Percentiles rank a stretch among this genome's conserved stretches.
Evolutionary conservation across 2,113 vertebrate species (phyloP).

Genomic region (Propithecus coquereli): DNA sequence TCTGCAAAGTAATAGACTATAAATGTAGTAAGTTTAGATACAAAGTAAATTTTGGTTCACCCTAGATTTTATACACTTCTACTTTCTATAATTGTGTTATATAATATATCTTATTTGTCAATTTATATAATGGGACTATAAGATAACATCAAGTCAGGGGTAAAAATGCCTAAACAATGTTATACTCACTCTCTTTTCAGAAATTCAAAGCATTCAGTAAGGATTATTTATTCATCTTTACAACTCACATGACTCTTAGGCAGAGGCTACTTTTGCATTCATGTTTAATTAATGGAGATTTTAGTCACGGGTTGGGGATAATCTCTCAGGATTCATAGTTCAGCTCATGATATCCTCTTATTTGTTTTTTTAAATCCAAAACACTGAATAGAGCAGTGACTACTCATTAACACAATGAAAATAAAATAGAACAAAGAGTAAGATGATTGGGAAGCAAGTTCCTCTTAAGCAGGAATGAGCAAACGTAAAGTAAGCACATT

Average conservation of each 20-base stretch:
- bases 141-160: not conserved
- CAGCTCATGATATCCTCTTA: not conserved
- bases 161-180: not conserved
- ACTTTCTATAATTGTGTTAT: not conserved
- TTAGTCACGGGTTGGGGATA: not conserved
- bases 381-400: not conserved
- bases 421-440: not conserved
- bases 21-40: not conserved
- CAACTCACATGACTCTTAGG: not conserved
- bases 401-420: not conserved
- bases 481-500: not conserved
- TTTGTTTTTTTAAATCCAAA: not conserved
- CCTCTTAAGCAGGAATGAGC: not conserved
- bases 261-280: not conserved
- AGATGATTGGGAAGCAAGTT: not conserved
- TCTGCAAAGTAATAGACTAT: not conserved
- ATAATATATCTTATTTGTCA: not conserved
- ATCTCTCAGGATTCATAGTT: not conserved
- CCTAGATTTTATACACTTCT: not conserved
- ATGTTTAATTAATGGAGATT: slow-evolving; percentile 10
- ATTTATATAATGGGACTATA: not conserved
- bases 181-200: not conserved
- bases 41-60: not conserved
- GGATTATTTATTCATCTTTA: slow-evolving; percentile 4
- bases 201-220: not conserved